phyloP scores from a whole-genome alignment of 2,888 invertebrate species.

The Philhelius pedissequus region DNA sequence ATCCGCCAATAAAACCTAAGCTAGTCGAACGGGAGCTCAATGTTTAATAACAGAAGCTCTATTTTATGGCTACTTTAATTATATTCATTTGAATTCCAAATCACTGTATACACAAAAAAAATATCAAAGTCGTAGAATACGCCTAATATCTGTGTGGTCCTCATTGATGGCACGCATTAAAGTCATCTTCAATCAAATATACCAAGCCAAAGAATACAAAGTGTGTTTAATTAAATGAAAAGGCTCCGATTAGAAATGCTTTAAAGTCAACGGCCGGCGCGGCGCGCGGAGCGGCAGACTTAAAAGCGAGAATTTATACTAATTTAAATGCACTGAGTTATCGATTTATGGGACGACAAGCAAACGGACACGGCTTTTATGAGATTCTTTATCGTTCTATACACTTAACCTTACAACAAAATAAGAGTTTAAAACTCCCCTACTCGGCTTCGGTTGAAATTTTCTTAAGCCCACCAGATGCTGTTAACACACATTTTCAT shows the following conservation, averaged over 20 bases:
- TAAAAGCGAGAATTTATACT: slow-evolving; percentile 50
- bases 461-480: not conserved
- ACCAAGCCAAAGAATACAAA: not conserved
- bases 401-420: not conserved
- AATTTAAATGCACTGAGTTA: slow-evolving; percentile 60
- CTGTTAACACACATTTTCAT: not conserved
- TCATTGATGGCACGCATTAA: not conserved
- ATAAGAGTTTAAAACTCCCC: not conserved
- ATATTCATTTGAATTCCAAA: slow-evolving; percentile 2
- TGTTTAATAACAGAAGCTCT: slow-evolving; percentile 50
- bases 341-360: slow-evolving; percentile 45
- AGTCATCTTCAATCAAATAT: slow-evolving; percentile 15
- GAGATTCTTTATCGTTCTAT: slow-evolving; percentile 1
- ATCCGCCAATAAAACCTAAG: slow-evolving; percentile 48
- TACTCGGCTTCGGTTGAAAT: not conserved
- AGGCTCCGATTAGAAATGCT: not conserved
- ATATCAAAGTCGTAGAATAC: not conserved
- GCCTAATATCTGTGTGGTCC: slow-evolving; percentile 10
- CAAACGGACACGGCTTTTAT: not conserved
- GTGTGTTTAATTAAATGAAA: slow-evolving; percentile 1
- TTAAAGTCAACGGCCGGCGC: not conserved
- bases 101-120: not conserved
- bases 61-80: slow-evolving; percentile 43
- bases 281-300: slow-evolving; percentile 19
- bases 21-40: not conserved